phyloP scores from a whole-genome alignment of 2,888 invertebrate genomes.

The Caenorhabditis sp. region DNA sequence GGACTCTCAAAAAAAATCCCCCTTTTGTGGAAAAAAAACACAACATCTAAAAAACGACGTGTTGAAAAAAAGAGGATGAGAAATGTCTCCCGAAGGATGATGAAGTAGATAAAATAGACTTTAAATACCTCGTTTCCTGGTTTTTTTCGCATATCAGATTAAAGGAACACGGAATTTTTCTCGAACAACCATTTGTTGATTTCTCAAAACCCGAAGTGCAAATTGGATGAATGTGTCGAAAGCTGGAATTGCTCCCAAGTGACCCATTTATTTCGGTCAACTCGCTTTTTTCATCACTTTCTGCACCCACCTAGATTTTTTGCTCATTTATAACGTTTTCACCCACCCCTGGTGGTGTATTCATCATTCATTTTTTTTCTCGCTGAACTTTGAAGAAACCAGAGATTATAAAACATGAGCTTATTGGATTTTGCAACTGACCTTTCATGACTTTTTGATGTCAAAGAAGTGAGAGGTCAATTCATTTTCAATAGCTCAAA shows the following conservation, averaged over 20 bases:
- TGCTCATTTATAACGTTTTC: not conserved
- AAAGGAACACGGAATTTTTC: not conserved
- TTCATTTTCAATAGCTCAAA: no score
- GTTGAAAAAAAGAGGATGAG: not conserved
- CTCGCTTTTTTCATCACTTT: not conserved
- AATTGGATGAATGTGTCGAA: conserved; percentile 4
- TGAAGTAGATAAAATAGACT: not conserved
- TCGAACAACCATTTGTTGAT: not conserved
- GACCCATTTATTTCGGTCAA: conserved; percentile 2
- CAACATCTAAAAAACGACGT: no score
- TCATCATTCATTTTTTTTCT: not conserved
- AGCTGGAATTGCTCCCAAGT: conserved; percentile 7
- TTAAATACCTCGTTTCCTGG: no score
- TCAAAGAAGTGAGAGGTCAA: no score
- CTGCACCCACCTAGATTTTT: conserved; percentile 4
- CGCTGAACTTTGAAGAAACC: not conserved
- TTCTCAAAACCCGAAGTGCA: not conserved
- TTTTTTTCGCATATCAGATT: not conserved
- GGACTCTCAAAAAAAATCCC: no score
- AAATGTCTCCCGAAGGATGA: conserved; percentile 5
- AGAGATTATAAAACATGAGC: not conserved
- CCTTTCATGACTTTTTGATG: no score
- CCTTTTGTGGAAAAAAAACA: no score
- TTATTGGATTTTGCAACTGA: no score
- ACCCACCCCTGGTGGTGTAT: not conserved